A percentile compares a stretch with the other conserved stretches of the same genome.
These are phyloP conservation scores for Melanogrammus aeglefinus DNA, from an alignment of 2,797 vertebrate species.

Conservation along the genomic window DNA sequence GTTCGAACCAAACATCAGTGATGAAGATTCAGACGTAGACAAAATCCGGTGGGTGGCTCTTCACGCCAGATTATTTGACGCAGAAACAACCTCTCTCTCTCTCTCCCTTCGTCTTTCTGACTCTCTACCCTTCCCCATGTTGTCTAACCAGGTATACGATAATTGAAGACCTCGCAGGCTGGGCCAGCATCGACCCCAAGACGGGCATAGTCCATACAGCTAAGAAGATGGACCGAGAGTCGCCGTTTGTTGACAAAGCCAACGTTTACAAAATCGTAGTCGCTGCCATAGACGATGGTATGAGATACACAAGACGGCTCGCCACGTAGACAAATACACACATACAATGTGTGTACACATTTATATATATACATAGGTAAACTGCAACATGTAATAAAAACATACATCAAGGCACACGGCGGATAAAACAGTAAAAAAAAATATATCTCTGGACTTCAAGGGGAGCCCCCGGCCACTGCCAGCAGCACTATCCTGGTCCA, in stretches of 20 bases:
- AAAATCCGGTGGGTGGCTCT: constrained; percentile 64
- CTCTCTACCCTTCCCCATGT: background rate
- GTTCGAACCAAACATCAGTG: constrained; percentile 60
- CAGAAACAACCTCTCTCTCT: background rate
- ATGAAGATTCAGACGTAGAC: constrained; percentile 53
- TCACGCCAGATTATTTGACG: too few species aligned
- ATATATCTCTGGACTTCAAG: constrained; percentile 49
- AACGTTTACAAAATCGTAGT: constrained; percentile 68
- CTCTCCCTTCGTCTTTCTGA: background rate
- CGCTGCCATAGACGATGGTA: constrained; percentile 75
- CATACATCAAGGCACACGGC: too few species aligned
- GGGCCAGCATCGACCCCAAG: constrained; percentile 71
- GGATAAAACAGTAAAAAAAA: background rate
- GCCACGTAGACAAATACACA: background rate
- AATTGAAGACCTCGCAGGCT: constrained; percentile 66
- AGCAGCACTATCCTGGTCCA: constrained; percentile 71
- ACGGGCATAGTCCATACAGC: constrained; percentile 71
- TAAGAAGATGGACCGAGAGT: constrained; percentile 77
- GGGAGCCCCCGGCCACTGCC: constrained; percentile 70
- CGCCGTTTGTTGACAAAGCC: constrained; percentile 58
- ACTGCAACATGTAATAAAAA: background rate
- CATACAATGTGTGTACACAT: too few species aligned
- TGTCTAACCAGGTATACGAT: constrained; percentile 64
- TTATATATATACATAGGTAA: background rate
- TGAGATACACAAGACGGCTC: constrained; percentile 6